Evolutionary conservation across 2,113 vertebrate species (phyloP).

Genomic region (Todiramphus saurophagus): DNA sequence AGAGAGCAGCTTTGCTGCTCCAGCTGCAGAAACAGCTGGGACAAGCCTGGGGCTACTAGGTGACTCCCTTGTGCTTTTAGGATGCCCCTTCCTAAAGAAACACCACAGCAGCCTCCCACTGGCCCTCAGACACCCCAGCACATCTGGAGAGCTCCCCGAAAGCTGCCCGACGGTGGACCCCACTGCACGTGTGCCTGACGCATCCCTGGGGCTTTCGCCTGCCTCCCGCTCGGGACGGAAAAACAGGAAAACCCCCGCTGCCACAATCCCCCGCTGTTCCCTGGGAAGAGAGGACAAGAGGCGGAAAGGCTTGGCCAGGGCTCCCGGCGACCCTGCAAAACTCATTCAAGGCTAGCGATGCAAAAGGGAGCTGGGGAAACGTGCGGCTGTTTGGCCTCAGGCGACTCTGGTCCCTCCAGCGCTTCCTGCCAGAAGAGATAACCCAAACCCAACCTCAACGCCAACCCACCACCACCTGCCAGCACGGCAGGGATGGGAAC

Average conservation of each 20-base stretch:
- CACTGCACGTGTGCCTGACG: fast-evolving
- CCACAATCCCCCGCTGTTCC: not conserved
- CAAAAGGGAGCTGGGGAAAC: not conserved
- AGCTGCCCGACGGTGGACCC: fast-evolving
- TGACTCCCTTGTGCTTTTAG: not conserved
- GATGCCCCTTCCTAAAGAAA: not conserved
- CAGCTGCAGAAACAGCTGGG: not conserved
- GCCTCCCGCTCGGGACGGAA: not conserved
- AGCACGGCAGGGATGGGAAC: not conserved
- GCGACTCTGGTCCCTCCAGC: not conserved
- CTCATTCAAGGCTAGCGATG: not conserved
- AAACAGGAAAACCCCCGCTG: slow-evolving; percentile 11
- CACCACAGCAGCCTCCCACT: not conserved
- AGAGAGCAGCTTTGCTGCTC: not conserved
- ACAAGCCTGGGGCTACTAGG: not conserved
- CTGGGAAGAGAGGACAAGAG: not conserved
- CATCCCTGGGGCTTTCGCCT: not conserved
- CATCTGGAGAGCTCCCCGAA: not conserved
- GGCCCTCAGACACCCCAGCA: not conserved
- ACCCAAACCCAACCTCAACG: not conserved
- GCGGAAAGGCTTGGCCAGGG: slow-evolving; percentile 11
- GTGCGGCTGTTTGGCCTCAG: not conserved
- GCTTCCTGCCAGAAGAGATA: not conserved
- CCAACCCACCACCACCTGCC: not conserved
- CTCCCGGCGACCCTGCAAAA: slow-evolving; percentile 18